Evolutionary conservation across 2,113 vertebrate species (phyloP), one percentile per base, ranked within the genome.

Genomic region (Menura novaehollandiae): DNA sequence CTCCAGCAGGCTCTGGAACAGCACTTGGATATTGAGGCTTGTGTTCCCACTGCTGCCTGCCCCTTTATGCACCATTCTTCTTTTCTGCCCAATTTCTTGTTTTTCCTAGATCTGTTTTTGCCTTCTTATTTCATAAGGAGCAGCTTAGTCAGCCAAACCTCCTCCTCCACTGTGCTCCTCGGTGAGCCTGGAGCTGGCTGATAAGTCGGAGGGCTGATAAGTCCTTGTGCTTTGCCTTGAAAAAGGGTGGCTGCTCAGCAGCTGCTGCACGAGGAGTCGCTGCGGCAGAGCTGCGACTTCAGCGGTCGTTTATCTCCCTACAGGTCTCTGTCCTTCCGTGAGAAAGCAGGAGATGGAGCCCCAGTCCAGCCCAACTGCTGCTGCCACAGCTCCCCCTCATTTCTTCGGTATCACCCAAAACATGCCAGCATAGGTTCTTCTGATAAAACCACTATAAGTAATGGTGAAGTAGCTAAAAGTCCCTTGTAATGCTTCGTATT

Each of bases 331-430:
- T 87, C 96, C 85, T 94, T 89, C 90, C 46, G 0, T 28, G 22
- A 75, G 21, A 14, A 53, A 91, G 89, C 89, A 83, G 96, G 91
- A 92, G 88, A 63, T 95, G 91, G 88, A 95, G 93, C 85, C 88
- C 91, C 75, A 88, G 49, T 39, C 78, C 78, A 72, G 58, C 83
- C 89, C 93, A 83, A 18, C n/a, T 32, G n/a, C 72, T 21, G 41
- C 84, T 62, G 23, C 47, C 32, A 7, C 72, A 43, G 67, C 72
- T 80, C 41, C 53, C 83, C 33, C 15, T 47, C 33, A 2, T 15
- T 63, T 21, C 20, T 32, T 22, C 37, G 12, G 4, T 22, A 8
- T 37, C 41, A 9, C 59, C 76, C 63, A 35, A 73, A 88, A 46
- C 3, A 9, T 62, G 49, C 62, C 47, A 55, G 59, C 46, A 4